Percentiles rank a stretch among this genome's conserved stretches.
These are phyloP conservation scores for Drosophila lacertosa DNA, from an alignment of 1,140 invertebrate species.

Conservation along the genomic window DNA sequence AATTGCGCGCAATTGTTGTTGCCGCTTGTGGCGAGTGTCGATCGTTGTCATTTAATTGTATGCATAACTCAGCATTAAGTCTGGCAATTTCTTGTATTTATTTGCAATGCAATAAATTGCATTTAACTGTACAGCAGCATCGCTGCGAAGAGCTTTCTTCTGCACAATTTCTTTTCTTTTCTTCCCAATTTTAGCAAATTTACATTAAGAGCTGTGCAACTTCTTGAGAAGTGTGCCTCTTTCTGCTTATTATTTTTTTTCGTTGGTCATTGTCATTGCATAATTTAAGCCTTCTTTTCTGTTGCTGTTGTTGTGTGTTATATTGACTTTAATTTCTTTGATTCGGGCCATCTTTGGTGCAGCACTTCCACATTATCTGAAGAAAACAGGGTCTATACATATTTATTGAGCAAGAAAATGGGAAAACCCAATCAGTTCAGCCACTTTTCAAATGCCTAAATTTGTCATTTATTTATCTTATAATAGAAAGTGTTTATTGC, in stretches of 20 bases:
- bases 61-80: constrained; percentile 69
- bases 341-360: not conserved
- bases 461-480: constrained; percentile 1
- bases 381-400: constrained; percentile 53
- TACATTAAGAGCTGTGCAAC: constrained; percentile 36
- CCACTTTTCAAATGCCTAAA: not conserved
- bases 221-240: constrained; percentile 61
- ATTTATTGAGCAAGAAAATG: constrained; percentile 18
- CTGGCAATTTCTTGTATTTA: constrained; percentile 62
- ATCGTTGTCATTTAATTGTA: constrained; percentile 38
- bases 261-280: constrained; percentile 58
- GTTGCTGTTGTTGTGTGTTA: not conserved
- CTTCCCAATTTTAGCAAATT: constrained; percentile 38
- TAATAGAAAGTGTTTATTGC: constrained; percentile 9
- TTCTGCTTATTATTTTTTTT: constrained; percentile 24
- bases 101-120: constrained; percentile 72
- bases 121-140: constrained; percentile 47
- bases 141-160: constrained; percentile 71
- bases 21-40: not conserved
- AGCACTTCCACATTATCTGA: constrained; percentile 3
- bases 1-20: constrained; percentile 53
- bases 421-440: too few relatives aligned
- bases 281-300: constrained; percentile 47
- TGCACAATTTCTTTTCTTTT: constrained; percentile 35
- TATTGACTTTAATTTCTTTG: constrained; percentile 17